Conservation (phyloP, 2,113 vertebrate genomes). For the Elachura formosa region DNA sequence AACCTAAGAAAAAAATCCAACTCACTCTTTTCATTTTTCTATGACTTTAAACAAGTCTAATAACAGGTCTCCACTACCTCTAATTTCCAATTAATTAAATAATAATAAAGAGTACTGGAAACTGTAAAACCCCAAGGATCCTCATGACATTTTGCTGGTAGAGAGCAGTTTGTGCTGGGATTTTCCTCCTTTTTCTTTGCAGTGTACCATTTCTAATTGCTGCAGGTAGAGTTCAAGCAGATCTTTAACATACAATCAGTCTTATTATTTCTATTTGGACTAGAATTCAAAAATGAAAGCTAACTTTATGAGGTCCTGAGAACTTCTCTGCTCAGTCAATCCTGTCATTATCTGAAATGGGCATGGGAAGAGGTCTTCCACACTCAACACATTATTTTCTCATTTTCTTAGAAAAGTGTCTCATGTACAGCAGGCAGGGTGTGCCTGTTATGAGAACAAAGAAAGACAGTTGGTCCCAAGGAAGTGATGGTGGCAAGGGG, state of each 20-base stretch:
- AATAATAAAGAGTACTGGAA: background rate
- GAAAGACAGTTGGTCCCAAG: background rate
- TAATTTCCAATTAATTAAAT: constrained; percentile 1
- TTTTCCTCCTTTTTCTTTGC: background rate
- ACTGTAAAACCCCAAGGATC: background rate
- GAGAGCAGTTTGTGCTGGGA: background rate
- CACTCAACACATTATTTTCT: background rate
- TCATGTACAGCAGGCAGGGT: background rate
- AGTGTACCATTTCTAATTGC: background rate
- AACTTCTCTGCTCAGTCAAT: background rate
- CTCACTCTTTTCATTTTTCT: background rate
- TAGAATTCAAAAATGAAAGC: background rate
- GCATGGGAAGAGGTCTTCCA: background rate
- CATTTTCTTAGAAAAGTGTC: background rate
- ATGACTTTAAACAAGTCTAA: background rate
- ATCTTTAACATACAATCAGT: background rate
- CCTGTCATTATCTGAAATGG: background rate
- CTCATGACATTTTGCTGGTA: background rate
- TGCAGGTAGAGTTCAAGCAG: background rate
- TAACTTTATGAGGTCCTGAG: background rate
- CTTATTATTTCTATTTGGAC: background rate
- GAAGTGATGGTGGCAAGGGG: background rate
- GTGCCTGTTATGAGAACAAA: background rate
- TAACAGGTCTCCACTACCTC: background rate
- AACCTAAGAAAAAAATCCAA: background rate